Percentiles rank a stretch among this genome's conserved stretches.
These are phyloP conservation scores for Anhinga rufa DNA, from an alignment of 2,113 vertebrate species.

Conservation along the genomic window DNA sequence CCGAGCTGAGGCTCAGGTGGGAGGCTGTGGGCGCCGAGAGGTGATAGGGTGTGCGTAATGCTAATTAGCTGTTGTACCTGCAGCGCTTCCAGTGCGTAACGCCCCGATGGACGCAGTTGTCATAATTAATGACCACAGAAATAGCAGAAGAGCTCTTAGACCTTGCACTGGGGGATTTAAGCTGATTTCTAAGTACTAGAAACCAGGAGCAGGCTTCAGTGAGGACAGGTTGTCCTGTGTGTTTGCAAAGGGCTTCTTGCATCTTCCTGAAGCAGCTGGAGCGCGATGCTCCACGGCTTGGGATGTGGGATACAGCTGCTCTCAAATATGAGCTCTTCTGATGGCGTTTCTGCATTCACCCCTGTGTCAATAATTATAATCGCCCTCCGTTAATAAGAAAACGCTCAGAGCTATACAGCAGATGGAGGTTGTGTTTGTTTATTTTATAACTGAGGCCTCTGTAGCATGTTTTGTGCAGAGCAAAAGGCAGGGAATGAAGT, in stretches of 20 bases:
- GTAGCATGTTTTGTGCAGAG: not conserved
- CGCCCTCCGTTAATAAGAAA: not conserved
- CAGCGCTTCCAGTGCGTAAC: not conserved
- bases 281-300: accelerated
- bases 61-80: not conserved
- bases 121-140: not conserved
- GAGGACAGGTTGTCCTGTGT: not conserved
- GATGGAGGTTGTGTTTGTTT: not conserved
- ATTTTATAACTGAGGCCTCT: not conserved
- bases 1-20: not conserved
- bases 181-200: not conserved
- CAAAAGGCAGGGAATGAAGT: not conserved
- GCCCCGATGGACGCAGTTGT: not conserved
- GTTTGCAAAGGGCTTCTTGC: not conserved
- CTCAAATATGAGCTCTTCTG: not conserved
- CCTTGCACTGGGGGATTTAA: not conserved
- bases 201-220: not conserved
- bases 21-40: not conserved
- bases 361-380: not conserved
- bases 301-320: not conserved
- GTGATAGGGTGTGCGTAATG: not conserved
- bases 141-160: not conserved
- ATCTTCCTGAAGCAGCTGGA: not conserved
- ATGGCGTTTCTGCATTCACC: not conserved
- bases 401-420: not conserved